Evolutionary conservation across 2,888 invertebrate genomes (phyloP).

Genomic region (Hermaeophaga mercurialis): DNA sequence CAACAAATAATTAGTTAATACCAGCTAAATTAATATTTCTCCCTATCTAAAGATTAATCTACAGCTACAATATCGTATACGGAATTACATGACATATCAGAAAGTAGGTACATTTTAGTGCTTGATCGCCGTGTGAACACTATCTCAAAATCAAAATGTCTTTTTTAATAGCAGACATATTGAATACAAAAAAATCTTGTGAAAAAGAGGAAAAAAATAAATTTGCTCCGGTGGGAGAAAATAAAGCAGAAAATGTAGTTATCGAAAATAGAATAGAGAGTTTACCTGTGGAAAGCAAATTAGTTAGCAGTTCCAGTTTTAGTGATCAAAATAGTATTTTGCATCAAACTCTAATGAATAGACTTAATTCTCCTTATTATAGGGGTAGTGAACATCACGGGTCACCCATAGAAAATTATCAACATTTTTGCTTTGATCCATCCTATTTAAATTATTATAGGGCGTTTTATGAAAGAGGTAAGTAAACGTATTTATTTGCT

Average conservation of each 20-base stretch:
- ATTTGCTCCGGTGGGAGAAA: neutral
- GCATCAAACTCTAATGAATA: constrained; percentile 18
- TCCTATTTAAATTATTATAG: constrained; percentile 19
- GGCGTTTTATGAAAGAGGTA: constrained; percentile 14
- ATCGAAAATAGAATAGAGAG: neutral
- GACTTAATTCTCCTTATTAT: constrained; percentile 15
- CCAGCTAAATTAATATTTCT: constrained; percentile 16
- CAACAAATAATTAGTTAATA: constrained; percentile 24
- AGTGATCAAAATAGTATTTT: constrained; percentile 20
- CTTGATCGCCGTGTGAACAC: neutral
- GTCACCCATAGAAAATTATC: constrained; percentile 9
- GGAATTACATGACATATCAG: constrained; percentile 10
- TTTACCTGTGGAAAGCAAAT: neutral
- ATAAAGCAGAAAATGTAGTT: neutral
- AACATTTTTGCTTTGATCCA: constrained; percentile 21
- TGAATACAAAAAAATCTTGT: constrained; percentile 2
- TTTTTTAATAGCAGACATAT: constrained; percentile 18
- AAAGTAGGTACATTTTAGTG: constrained; percentile 9
- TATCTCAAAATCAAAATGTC: constrained; percentile 11
- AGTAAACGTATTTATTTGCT: neutral
- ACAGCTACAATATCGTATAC: constrained; percentile 14
- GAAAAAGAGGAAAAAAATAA: neutral
- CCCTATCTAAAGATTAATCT: constrained; percentile 20
- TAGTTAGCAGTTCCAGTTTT: neutral
- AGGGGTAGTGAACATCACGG: constrained; percentile 8